Conservation (phyloP, 2,113 vertebrate species). For the Recurvirostra avosetta region DNA sequence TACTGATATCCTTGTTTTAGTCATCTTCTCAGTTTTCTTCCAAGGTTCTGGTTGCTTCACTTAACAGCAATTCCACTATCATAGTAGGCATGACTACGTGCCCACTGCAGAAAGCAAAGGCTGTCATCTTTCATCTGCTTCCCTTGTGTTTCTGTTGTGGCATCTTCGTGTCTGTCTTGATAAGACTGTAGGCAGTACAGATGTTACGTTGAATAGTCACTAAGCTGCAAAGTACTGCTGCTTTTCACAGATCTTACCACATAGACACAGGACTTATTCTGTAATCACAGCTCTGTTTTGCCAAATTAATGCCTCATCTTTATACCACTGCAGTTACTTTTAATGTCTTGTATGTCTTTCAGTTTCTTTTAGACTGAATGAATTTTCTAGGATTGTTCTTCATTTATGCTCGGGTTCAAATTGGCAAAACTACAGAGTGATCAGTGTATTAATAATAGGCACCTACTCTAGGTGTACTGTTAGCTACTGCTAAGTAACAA, state of each 20-base stretch:
- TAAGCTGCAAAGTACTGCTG: neutral
- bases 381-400: neutral
- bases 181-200: neutral
- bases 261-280: neutral
- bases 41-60: neutral
- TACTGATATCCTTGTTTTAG: neutral
- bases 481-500: neutral
- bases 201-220: neutral
- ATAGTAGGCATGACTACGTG: accelerated
- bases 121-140: neutral
- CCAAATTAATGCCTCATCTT: neutral
- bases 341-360: neutral
- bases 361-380: neutral
- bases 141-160: neutral
- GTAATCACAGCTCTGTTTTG: neutral
- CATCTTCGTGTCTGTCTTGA: neutral
- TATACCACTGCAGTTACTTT: neutral
- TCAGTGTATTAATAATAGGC: neutral
- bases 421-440: neutral
- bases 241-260: neutral
- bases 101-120: neutral
- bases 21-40: neutral
- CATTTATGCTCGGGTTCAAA: neutral
- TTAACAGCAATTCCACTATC: neutral
- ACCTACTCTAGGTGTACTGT: neutral